phyloP scores from a whole-genome alignment of 92 coral and sea anemone species.

The Scolanthus callimorphus region DNA sequence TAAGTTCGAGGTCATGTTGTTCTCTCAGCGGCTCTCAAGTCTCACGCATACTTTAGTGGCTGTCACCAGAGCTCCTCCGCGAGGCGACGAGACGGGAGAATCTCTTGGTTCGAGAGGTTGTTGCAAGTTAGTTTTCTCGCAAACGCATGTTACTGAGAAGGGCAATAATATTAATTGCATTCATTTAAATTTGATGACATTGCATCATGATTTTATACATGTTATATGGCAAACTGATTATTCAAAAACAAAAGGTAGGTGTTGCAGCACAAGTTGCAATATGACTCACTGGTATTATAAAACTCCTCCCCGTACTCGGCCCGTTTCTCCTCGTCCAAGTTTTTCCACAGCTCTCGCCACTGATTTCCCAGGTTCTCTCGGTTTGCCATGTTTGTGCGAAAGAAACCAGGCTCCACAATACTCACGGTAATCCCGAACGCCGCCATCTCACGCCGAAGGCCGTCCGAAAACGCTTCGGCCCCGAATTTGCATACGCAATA shows the following conservation, averaged over 20 bases:
- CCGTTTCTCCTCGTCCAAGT: conserved; percentile 41
- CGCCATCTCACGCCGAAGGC: conserved; percentile 80
- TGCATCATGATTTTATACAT: no score
- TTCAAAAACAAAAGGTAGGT: not conserved
- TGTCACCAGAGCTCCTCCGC: no score
- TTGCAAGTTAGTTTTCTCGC: no score
- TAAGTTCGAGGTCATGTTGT: no score
- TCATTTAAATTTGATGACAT: no score
- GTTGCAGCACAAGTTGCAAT: not conserved
- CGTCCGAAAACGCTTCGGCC: conserved; percentile 95
- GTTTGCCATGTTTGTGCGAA: conserved; percentile 65
- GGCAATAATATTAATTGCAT: not conserved
- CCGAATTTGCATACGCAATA: conserved; percentile 81
- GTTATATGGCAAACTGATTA: no score
- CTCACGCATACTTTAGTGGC: no score
- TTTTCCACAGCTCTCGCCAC: conserved; percentile 66
- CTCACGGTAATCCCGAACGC: conserved; percentile 56
- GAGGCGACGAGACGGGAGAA: no score
- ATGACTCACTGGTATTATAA: conserved; percentile 58
- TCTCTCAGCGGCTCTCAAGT: no score
- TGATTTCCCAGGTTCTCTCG: conserved; percentile 28
- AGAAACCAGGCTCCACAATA: conserved; percentile 93
- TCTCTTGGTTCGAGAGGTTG: no score
- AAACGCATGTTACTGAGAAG: no score
- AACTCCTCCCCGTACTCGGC: conserved; percentile 83